Conservation (phyloP, 2,113 vertebrate species). For the Egretta garzetta region DNA sequence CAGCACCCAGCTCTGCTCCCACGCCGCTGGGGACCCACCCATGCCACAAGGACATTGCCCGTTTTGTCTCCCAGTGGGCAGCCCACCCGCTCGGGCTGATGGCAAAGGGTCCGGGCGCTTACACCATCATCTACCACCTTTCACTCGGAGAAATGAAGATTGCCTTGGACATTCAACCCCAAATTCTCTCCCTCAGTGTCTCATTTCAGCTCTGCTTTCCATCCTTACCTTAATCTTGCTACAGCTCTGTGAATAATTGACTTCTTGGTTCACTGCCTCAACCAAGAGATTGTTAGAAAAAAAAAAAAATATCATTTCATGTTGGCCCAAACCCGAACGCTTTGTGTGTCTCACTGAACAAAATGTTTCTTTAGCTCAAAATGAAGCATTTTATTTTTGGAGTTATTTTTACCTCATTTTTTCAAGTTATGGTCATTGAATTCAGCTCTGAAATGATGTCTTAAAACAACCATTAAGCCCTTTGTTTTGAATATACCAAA, state of each 20-base stretch:
- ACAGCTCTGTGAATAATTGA: slow-evolving; percentile 49
- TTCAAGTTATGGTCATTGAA: slow-evolving; percentile 50
- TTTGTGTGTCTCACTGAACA: not conserved
- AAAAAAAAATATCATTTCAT: slow-evolving; percentile 4
- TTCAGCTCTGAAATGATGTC: not conserved
- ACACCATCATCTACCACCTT: not conserved
- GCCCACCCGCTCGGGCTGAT: rapidly evolving
- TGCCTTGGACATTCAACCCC: not conserved
- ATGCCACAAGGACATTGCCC: not conserved
- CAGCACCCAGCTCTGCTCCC: not conserved
- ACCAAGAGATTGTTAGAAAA: slow-evolving; percentile 52
- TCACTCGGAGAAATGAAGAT: not conserved
- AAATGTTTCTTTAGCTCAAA: slow-evolving; percentile 60
- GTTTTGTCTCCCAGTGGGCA: not conserved
- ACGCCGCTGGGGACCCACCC: rapidly evolving
- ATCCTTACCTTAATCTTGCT: slow-evolving; percentile 45
- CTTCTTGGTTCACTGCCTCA: slow-evolving; percentile 61
- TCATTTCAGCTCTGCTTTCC: slow-evolving; percentile 16
- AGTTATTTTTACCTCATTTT: slow-evolving; percentile 61
- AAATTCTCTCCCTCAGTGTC: slow-evolving; percentile 1
- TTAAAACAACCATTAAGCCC: not conserved
- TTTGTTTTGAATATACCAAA: slow-evolving; percentile 33
- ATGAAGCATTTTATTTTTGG: not conserved
- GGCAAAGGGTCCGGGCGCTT: not conserved
- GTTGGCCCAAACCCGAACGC: slow-evolving; percentile 27